Evolutionary conservation across 2,888 invertebrate species (phyloP).

Genomic region (Proisotoma minuta): DNA sequence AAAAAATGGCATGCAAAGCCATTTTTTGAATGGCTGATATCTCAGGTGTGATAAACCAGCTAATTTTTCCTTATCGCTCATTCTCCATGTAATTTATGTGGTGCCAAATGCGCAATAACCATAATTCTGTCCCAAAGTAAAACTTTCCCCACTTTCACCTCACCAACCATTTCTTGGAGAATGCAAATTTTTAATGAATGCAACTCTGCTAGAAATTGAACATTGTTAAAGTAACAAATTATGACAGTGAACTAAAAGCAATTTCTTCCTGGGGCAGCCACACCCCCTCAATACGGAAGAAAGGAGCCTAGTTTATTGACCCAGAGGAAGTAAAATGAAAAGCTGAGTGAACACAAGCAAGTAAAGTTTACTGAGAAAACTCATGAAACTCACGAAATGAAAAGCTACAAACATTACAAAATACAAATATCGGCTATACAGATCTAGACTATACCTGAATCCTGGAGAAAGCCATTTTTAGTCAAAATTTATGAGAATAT

Average conservation of each 20-base stretch:
- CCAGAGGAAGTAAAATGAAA: constrained; percentile 6
- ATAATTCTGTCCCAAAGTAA: background rate
- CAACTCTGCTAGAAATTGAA: background rate
- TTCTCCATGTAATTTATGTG: background rate
- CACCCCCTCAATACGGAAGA: background rate
- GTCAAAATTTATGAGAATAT: constrained; percentile 8
- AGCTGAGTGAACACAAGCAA: too few species aligned
- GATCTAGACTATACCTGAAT: background rate
- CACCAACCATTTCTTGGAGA: background rate
- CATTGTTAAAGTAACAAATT: background rate
- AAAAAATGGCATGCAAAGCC: too few species aligned
- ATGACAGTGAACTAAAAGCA: background rate
- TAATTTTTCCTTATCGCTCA: too few species aligned
- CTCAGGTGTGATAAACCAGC: too few species aligned
- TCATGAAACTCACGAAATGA: background rate
- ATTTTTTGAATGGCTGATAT: too few species aligned
- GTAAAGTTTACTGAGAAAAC: constrained; percentile 1
- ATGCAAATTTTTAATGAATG: constrained; percentile 1
- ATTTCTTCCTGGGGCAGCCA: background rate
- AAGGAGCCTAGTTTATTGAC: constrained; percentile 5
- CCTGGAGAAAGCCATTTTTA: constrained; percentile 2
- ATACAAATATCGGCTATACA: background rate
- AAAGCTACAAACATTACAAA: constrained; percentile 6
- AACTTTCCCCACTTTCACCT: background rate
- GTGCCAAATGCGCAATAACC: background rate